phyloP scores from a whole-genome alignment of 2,888 invertebrate species.

The Malachius bipustulatus region DNA sequence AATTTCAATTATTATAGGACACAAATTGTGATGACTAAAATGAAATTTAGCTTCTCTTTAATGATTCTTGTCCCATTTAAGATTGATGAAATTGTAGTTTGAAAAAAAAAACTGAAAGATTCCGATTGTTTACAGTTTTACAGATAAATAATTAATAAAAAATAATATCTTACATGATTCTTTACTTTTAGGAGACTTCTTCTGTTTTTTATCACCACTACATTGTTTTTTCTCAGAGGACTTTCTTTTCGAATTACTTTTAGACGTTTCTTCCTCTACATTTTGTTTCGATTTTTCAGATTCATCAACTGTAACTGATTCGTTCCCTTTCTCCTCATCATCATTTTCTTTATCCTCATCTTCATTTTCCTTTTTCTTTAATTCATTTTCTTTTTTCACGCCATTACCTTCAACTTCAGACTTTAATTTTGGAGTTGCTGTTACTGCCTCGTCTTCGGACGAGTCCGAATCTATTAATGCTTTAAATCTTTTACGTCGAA shows the following conservation, averaged over 20 bases:
- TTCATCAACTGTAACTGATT: slow-evolving; percentile 6
- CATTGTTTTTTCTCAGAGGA: slow-evolving; percentile 18
- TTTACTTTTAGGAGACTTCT: slow-evolving; percentile 10
- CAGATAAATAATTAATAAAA: too few species aligned
- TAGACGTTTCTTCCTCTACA: slow-evolving; percentile 5
- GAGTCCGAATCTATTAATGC: neutral
- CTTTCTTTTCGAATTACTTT: slow-evolving; percentile 11
- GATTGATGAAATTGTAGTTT: too few species aligned
- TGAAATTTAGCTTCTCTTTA: too few species aligned
- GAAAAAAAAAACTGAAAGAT: too few species aligned
- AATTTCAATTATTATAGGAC: too few species aligned
- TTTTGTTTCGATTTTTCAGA: slow-evolving; percentile 5
- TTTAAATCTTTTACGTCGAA: too few species aligned
- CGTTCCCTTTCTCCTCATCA: slow-evolving; percentile 10
- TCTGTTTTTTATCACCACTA: slow-evolving; percentile 16
- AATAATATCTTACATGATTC: slow-evolving; percentile 14
- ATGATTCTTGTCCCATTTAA: too few species aligned
- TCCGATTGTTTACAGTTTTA: too few species aligned
- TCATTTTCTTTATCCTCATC: slow-evolving; percentile 14
- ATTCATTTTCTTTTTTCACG: slow-evolving; percentile 8
- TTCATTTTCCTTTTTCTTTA: slow-evolving; percentile 17
- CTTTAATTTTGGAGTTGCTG: slow-evolving; percentile 25
- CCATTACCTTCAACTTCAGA: slow-evolving; percentile 18
- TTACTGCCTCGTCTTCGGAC: slow-evolving; percentile 21
- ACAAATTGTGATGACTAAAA: too few species aligned